Conservation (phyloP, 2,797 vertebrate species). For the Luscinia luscinia region DNA sequence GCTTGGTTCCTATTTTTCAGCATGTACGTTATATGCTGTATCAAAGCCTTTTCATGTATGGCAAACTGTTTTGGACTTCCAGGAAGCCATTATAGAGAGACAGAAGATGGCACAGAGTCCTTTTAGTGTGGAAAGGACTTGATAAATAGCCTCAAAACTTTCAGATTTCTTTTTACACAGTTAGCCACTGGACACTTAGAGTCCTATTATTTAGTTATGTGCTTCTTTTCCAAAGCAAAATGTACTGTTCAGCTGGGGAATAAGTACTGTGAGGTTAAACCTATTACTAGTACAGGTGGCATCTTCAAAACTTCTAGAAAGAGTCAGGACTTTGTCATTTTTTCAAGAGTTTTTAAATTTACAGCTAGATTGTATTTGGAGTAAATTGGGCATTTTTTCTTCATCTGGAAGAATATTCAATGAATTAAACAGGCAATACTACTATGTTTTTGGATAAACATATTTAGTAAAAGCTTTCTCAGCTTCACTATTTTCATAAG, state of each 20-base stretch:
- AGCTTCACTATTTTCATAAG: background rate
- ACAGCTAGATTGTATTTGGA: background rate
- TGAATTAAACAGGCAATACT: background rate
- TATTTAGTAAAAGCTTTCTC: background rate
- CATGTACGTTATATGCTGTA: background rate
- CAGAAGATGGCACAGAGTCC: background rate
- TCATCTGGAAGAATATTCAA: background rate
- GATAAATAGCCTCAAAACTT: background rate
- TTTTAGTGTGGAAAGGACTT: background rate
- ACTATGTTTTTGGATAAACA: background rate
- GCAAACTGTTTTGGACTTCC: background rate
- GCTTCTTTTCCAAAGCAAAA: background rate
- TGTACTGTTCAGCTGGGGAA: background rate
- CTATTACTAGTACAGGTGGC: background rate
- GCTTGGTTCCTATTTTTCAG: background rate
- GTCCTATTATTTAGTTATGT: background rate
- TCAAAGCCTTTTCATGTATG: slow-evolving; percentile 32
- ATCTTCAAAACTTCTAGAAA: background rate
- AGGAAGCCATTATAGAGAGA: background rate
- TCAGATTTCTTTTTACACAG: background rate
- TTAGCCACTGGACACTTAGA: background rate
- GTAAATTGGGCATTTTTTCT: background rate
- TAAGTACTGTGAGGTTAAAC: background rate
- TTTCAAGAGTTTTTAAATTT: background rate
- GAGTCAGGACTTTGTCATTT: background rate